A percentile compares a stretch with the other conserved stretches of the same genome.
Conservation (phyloP, 2,888 invertebrate species). For the Chouioia cunea region DNA sequence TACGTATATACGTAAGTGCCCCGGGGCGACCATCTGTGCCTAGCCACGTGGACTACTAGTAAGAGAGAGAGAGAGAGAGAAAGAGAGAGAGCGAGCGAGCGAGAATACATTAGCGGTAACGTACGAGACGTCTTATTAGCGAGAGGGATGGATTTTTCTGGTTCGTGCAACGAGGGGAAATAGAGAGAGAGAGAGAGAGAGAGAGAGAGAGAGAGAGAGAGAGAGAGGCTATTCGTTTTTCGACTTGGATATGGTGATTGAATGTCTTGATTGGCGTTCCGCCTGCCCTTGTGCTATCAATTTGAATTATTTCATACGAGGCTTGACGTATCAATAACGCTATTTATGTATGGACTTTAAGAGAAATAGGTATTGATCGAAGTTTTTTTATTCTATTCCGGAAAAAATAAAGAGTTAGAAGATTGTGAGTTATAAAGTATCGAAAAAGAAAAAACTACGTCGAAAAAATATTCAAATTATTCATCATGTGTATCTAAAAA, state of each 20-base stretch:
- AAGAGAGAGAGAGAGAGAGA: background rate
- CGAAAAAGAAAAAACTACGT: too few relatives aligned
- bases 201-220: background rate
- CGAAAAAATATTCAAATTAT: background rate
- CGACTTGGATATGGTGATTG: background rate
- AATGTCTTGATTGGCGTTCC: background rate
- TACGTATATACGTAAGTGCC: slow-evolving; percentile 64
- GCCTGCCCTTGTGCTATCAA: too few relatives aligned
- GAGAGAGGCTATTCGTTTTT: slow-evolving; percentile 7
- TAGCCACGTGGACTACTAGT: slow-evolving; percentile 63
- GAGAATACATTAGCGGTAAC: slow-evolving; percentile 38
- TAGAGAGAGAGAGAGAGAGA: slow-evolving; percentile 7
- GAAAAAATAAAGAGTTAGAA: too few relatives aligned
- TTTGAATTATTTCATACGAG: too few relatives aligned
- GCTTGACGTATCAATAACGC: too few relatives aligned
- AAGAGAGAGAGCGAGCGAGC: background rate
- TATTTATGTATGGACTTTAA: too few relatives aligned
- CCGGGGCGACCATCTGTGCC: slow-evolving; percentile 68
- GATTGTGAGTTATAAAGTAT: too few relatives aligned
- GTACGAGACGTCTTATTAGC: background rate
- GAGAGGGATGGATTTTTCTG: too few relatives aligned
- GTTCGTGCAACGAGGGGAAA: background rate
- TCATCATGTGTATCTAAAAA: background rate
- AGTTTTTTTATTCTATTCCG: too few relatives aligned
- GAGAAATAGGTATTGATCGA: too few relatives aligned